Evolutionary conservation across 2,797 vertebrate species (phyloP).

Genomic region (Diplodus sargus): DNA sequence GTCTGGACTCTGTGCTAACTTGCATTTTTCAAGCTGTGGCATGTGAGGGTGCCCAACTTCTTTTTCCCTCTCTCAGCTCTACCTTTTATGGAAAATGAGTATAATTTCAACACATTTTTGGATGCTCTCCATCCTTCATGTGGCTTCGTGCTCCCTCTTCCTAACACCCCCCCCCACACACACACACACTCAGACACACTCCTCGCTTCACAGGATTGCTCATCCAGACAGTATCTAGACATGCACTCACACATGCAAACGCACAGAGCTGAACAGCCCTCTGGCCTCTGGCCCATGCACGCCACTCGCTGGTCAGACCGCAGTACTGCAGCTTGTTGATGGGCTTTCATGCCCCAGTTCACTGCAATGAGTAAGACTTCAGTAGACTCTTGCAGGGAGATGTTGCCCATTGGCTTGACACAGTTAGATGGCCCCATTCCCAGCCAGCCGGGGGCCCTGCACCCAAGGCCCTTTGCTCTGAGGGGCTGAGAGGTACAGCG

Average conservation of each 20-base stretch:
- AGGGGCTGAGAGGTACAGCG: conserved; percentile 29
- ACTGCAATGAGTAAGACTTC: conserved; percentile 63
- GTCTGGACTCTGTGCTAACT: conserved; percentile 57
- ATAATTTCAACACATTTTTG: conserved; percentile 54
- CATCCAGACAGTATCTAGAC: conserved; percentile 70
- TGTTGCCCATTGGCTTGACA: conserved; percentile 70
- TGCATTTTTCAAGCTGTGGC: conserved; percentile 70
- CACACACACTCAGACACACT: conserved; percentile 55
- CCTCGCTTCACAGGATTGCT: conserved; percentile 54
- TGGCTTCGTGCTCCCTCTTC: conserved; percentile 29
- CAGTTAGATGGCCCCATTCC: conserved; percentile 77
- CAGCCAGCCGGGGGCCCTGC: conserved; percentile 59
- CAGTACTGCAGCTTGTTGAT: conserved; percentile 74
- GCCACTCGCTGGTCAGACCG: conserved; percentile 67
- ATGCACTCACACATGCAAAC: conserved; percentile 15
- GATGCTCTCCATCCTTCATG: conserved; percentile 56
- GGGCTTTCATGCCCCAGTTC: conserved; percentile 80
- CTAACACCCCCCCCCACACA: conserved; percentile 9
- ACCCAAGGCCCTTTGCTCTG: conserved; percentile 37
- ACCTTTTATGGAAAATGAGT: conserved; percentile 54
- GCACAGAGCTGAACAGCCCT: background rate
- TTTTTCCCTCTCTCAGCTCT: conserved; percentile 16
- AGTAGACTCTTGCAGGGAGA: conserved; percentile 68
- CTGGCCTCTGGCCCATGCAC: conserved; percentile 37
- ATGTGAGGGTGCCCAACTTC: conserved; percentile 48